Base-by-base conservation (phyloP, 2,888 invertebrate genomes). In the Yponomeuta evonymella region DNA sequence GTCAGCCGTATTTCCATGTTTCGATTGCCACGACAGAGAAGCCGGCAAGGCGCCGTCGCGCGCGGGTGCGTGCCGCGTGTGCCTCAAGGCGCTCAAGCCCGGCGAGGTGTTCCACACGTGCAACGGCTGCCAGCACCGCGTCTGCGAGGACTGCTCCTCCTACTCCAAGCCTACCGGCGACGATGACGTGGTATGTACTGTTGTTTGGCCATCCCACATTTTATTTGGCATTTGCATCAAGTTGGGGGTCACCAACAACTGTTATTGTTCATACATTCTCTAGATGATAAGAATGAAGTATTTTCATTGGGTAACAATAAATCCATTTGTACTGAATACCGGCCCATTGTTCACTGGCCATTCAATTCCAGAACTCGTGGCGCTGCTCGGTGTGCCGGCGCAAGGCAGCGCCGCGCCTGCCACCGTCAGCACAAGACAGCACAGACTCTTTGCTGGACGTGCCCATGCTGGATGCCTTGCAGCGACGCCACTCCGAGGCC, bases 141-240 rank as follows among this genome's bases (percentile, higher is more conserved):
- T 98, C 70, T 98, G 98, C 87, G 98, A 98, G 87, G 98, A 98
- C 88, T 98, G 98, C 84, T 97, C 97, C 76, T 97, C 97, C 71
- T 98, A 98, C 86, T 97, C 97, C 77, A 96, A 97, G 80, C 94
- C 96, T 72, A 95, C 96, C 73, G 96, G 96, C 80, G 96, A 96
- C 75, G 96, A 97, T 80, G 96, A 97, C 79, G 94, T 95, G 87
- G 96, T 97, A 83, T 93, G 93, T 85, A 63, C n/a, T 8, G 2
- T 8, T 8, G 43, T 23, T 36, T 5, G 9, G 8, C 5, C 43
- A 43, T 43, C 43, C 9, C 6, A 8, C 43, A 43, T 43, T 8
- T 43, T 43, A 43, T 8, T 43, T 5, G 43, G 8, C 1, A 43
- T 43, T 43, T 8, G 43, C 43, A 8, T 43, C 43, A 5, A 43